These are phyloP conservation scores for Poeciliopsis paucimaculata DNA, from an alignment of 2,797 vertebrate genomes.

Conservation along the genomic window DNA sequence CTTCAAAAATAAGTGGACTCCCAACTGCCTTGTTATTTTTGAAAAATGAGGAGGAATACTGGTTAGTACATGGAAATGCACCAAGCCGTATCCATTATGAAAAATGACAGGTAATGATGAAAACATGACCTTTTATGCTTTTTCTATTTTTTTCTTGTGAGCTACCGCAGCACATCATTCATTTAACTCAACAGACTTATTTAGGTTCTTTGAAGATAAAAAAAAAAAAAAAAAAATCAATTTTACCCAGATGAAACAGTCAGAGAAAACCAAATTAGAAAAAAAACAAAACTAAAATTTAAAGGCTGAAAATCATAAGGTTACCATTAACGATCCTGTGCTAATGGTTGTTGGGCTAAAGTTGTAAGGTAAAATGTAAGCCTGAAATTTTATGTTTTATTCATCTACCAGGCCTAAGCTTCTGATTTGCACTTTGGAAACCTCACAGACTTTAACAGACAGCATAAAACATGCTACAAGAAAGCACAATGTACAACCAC, in stretches of 20 bases:
- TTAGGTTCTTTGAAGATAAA: conserved; percentile 37
- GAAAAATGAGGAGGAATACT: conserved; percentile 20
- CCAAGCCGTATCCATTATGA: neutral
- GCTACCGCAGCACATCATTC: conserved; percentile 18
- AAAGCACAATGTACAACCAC: neutral
- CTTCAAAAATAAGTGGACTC: conserved; percentile 11
- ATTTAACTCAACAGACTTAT: conserved; percentile 44
- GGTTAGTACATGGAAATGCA: conserved; percentile 9
- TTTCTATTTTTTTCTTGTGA: neutral
- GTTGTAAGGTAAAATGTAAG: neutral
- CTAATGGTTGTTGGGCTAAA: neutral
- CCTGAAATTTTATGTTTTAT: neutral
- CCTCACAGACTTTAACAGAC: neutral
- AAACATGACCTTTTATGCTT: conserved; percentile 36
- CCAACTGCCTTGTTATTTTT: conserved; percentile 24
- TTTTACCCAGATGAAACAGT: conserved; percentile 33
- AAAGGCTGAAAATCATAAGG: neutral
- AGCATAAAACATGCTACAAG: neutral
- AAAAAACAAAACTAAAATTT: neutral
- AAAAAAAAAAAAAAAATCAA: conserved; percentile 14
- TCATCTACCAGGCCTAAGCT: neutral
- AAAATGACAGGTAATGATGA: conserved; percentile 31
- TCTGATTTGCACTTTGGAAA: neutral
- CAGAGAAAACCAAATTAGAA: conserved; percentile 8
- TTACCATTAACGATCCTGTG: neutral